Percentiles rank a stretch among this genome's conserved stretches.
Evolutionary conservation across 2,113 vertebrate species (phyloP).

Genomic region (Platysteira castanea): DNA sequence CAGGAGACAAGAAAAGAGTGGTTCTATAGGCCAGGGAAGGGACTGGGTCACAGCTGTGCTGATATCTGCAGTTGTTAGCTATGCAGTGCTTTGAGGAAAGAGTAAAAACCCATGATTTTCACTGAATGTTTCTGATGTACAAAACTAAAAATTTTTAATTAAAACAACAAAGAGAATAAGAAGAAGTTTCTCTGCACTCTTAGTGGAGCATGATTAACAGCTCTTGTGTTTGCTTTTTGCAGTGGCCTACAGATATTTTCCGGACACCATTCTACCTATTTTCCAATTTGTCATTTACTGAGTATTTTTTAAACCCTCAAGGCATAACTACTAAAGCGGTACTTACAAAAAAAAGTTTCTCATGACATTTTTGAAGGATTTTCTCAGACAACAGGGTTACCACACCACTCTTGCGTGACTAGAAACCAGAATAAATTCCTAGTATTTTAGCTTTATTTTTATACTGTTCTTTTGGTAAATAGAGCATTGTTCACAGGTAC

Average conservation of each 20-base stretch:
- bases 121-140: neutral
- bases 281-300: neutral
- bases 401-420: neutral
- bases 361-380: neutral
- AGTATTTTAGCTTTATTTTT: constrained; percentile 31
- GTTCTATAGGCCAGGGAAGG: neutral
- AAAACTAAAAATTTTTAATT: neutral
- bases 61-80: neutral
- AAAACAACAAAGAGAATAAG: neutral
- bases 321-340: neutral
- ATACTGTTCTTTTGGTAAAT: neutral
- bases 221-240: neutral
- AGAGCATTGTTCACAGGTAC: neutral
- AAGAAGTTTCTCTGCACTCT: neutral
- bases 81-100: neutral
- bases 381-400: neutral
- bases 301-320: neutral
- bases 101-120: neutral
- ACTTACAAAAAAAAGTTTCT: neutral
- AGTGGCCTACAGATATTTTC: neutral
- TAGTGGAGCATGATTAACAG: neutral
- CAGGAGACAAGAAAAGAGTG: neutral
- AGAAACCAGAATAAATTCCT: neutral
- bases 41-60: neutral
- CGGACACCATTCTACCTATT: neutral